Evolutionary conservation across 1,140 invertebrate genomes (phyloP), one percentile per base, ranked within the genome.

Genomic region (Eueides isabella): DNA sequence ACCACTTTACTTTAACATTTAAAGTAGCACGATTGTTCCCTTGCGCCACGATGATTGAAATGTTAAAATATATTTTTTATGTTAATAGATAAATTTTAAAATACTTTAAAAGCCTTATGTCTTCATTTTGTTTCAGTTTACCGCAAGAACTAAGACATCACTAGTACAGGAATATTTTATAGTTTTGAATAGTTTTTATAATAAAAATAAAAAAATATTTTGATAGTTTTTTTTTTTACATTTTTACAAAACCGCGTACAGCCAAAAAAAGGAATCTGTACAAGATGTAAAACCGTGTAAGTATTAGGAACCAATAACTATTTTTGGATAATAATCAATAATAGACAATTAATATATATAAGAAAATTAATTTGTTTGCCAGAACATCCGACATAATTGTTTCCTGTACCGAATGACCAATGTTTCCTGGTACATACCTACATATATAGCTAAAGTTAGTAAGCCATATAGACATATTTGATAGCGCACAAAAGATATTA

Each of bases 111-210:
- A n/a, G n/a, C n/a, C n/a, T n/a, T 6, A 38, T 38, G 11, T 38
- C 23, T 65, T 74, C 44, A 62, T 55, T 76, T 79, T 79, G 38
- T 87, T 87, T 68, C 83, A 87, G 86, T 64, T 86, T 88, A 78
- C 86, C 86, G 0, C 82, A 84, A 63, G 86, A 88, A 68, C 63
- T 86, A 29, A 74, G 85, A 35, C 80, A 81, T 33, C 12, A 74
- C 67, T 77, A 73, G 38, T 78, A 71, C 71, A 30, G 23, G 1
- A 1, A 26, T n/a, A 12, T 16, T 19, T 72, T 65, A 48, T 55
- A 44, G 6, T 19, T 44, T 44, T n/a, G 5, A 23, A 19, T 19
- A 19, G 19, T 19, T 44, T 44, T 44, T 9, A 5, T 44, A 44
- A 44, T 44, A 44, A 44, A 55, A 23, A n/a, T n/a, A 19, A 44